phyloP scores from a whole-genome alignment of 2,888 invertebrate genomes.

The Nephrotoma guestfalica region DNA sequence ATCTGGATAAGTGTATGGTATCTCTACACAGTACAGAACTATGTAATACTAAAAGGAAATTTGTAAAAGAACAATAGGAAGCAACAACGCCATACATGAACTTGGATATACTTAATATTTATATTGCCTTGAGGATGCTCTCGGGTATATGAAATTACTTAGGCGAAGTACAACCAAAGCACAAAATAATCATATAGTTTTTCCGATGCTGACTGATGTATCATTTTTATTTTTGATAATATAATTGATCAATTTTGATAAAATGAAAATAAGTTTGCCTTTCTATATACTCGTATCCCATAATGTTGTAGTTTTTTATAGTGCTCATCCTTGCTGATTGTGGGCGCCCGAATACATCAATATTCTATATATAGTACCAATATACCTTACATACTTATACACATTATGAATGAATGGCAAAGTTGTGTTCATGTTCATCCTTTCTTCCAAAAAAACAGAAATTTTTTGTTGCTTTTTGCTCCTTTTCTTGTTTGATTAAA shows the following conservation, averaged over 20 bases:
- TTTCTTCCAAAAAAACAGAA: neutral
- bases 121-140: neutral
- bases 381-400: neutral
- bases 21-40: neutral
- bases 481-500: neutral
- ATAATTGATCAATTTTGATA: neutral
- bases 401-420: neutral
- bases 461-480: neutral
- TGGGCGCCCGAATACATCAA: neutral
- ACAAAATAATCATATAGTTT: neutral
- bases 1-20: neutral
- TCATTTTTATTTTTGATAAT: neutral
- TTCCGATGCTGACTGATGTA: neutral
- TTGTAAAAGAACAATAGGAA: neutral
- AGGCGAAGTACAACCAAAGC: neutral
- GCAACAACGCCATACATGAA: neutral
- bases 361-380: neutral
- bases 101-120: neutral
- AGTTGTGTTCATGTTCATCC: neutral
- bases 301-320: neutral
- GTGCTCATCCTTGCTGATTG: neutral
- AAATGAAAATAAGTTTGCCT: neutral
- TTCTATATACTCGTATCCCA: neutral
- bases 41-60: neutral
- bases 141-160: neutral